Conservation (phyloP, 2,888 invertebrate species). For the Polydrusus cervinus region DNA sequence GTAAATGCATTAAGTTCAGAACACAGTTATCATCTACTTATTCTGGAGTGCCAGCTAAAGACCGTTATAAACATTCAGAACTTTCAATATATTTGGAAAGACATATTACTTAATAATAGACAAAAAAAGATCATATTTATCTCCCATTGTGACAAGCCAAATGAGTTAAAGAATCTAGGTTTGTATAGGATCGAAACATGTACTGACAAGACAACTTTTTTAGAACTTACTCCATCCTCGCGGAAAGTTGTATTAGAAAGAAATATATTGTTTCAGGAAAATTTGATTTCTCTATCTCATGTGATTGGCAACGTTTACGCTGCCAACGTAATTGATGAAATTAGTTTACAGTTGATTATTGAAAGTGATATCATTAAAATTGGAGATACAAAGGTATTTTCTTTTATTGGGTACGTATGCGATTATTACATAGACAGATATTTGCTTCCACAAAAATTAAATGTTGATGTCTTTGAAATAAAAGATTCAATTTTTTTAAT, state of each 20-base stretch:
- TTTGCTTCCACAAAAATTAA: conserved; percentile 39
- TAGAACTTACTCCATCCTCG: conserved; percentile 10
- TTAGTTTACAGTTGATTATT: conserved; percentile 25
- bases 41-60: conserved; percentile 43
- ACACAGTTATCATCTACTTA: conserved; percentile 28
- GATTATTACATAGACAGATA: conserved; percentile 42
- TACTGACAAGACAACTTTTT: conserved; percentile 29
- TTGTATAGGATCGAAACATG: neutral
- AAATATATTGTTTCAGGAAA: conserved; percentile 35
- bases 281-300: conserved; percentile 20
- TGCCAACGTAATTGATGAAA: conserved; percentile 12
- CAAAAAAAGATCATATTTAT: conserved; percentile 18
- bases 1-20: conserved; percentile 18
- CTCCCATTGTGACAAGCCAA: neutral
- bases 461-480: conserved; percentile 19
- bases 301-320: conserved; percentile 35
- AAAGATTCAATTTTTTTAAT: conserved; percentile 15
- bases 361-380: conserved; percentile 29
- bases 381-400: conserved; percentile 40
- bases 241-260: conserved; percentile 30
- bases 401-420: conserved; percentile 27
- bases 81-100: neutral
- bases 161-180: neutral
- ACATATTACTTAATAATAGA: neutral
- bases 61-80: neutral